Conservation (phyloP, 2,113 vertebrate species). For the Eidolon helvum region DNA sequence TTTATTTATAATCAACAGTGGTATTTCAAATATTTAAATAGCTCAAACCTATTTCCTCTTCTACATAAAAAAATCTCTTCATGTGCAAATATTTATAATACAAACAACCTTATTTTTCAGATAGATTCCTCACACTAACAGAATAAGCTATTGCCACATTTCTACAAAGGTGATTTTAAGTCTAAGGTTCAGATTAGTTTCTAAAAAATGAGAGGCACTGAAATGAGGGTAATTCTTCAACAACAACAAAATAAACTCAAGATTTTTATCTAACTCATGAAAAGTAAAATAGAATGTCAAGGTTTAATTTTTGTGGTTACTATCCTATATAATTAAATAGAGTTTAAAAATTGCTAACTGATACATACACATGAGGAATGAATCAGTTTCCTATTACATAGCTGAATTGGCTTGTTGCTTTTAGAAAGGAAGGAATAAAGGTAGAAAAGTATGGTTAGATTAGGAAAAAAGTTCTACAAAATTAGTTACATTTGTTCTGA, state of each 20-base stretch:
- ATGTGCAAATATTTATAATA: neutral
- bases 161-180: constrained; percentile 25
- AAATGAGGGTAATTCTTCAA: neutral
- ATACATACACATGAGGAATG: neutral
- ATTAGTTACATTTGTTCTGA: neutral
- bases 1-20: neutral
- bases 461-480: neutral
- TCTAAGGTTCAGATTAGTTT: neutral
- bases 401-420: constrained; percentile 30
- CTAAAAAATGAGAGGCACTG: neutral
- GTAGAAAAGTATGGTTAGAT: neutral
- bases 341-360: neutral
- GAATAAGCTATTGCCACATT: constrained; percentile 8
- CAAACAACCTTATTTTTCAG: neutral
- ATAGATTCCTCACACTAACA: neutral
- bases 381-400: neutral
- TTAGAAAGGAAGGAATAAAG: neutral
- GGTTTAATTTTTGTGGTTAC: neutral
- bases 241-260: neutral
- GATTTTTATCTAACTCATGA: neutral
- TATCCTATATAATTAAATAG: constrained; percentile 1
- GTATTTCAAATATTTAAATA: constrained; percentile 32
- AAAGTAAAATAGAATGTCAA: constrained; percentile 14
- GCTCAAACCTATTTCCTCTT: neutral
- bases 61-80: neutral